phyloP scores from a whole-genome alignment of 2,888 invertebrate genomes.

The Serrognathus titanus region DNA sequence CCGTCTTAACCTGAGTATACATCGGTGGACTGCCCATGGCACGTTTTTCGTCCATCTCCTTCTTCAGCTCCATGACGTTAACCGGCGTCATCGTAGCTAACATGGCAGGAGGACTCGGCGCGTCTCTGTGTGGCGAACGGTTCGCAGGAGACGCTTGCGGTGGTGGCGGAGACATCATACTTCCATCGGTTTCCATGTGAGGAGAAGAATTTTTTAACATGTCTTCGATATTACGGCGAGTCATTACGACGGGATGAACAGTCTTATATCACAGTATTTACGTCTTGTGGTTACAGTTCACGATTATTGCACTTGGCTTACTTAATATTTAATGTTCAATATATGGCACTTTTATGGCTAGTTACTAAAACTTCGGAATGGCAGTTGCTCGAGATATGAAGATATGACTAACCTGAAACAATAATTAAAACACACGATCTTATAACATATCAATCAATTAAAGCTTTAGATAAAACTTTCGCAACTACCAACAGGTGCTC shows the following conservation, averaged over 20 bases:
- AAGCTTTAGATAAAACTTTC: no score
- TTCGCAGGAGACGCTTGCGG: slow-evolving; percentile 53
- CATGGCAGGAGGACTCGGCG: slow-evolving; percentile 69
- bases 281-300: slow-evolving; percentile 31
- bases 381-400: slow-evolving; percentile 11
- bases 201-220: slow-evolving; percentile 35
- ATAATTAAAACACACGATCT: neutral
- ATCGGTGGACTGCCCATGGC: slow-evolving; percentile 58
- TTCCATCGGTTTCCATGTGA: slow-evolving; percentile 35
- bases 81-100: slow-evolving; percentile 86
- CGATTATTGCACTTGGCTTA: slow-evolving; percentile 45
- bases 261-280: slow-evolving; percentile 44
- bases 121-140: slow-evolving; percentile 51
- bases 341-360: slow-evolving; percentile 34
- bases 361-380: slow-evolving; percentile 25
- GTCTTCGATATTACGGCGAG: slow-evolving; percentile 41
- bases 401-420: neutral
- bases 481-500: no score
- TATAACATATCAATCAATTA: no score
- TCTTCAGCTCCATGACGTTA: slow-evolving; percentile 71
- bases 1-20: slow-evolving; percentile 57
- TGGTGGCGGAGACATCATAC: slow-evolving; percentile 50
- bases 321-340: slow-evolving; percentile 17
- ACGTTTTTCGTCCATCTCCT: slow-evolving; percentile 64
- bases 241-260: slow-evolving; percentile 35